Evolutionary conservation across 2,888 invertebrate genomes (phyloP).

Genomic region (Phrixothrix hirtus): DNA sequence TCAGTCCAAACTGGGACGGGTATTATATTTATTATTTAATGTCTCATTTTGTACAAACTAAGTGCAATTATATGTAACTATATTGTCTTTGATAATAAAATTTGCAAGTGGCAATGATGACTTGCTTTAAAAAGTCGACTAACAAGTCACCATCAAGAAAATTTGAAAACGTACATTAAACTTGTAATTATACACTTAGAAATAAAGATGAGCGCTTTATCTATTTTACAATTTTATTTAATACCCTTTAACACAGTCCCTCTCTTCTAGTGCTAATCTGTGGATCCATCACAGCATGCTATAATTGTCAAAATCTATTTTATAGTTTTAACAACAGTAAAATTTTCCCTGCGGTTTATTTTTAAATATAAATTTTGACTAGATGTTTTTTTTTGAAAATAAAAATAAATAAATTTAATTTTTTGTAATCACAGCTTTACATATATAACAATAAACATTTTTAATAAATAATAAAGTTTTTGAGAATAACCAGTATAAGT

Average conservation of each 20-base stretch:
- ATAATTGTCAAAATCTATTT: slow-evolving; percentile 4
- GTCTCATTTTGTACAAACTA: not conserved
- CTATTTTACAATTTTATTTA: slow-evolving; percentile 1
- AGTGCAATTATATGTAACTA: not conserved
- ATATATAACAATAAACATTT: too few species aligned
- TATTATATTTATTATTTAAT: not conserved
- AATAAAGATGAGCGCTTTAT: slow-evolving; percentile 17
- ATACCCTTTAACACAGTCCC: slow-evolving; percentile 24
- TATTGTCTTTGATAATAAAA: slow-evolving; percentile 3
- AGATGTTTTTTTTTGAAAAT: not conserved
- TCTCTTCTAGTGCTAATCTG: slow-evolving; percentile 14
- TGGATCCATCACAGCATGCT: slow-evolving; percentile 22
- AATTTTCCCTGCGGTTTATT: not conserved
- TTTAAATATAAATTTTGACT: slow-evolving; percentile 1
- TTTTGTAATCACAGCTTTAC: too few species aligned
- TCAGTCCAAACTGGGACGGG: slow-evolving; percentile 7
- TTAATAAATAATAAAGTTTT: too few species aligned
- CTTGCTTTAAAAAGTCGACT: too few species aligned
- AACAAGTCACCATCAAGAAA: too few species aligned
- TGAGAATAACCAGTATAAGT: too few species aligned
- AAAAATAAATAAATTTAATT: not conserved
- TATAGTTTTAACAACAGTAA: not conserved
- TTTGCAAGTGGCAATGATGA: too few species aligned
- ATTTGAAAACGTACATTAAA: too few species aligned
- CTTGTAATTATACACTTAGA: too few species aligned